Base-by-base conservation (phyloP, 1,140 invertebrate genomes). In the Conus ventricosus region DNA sequence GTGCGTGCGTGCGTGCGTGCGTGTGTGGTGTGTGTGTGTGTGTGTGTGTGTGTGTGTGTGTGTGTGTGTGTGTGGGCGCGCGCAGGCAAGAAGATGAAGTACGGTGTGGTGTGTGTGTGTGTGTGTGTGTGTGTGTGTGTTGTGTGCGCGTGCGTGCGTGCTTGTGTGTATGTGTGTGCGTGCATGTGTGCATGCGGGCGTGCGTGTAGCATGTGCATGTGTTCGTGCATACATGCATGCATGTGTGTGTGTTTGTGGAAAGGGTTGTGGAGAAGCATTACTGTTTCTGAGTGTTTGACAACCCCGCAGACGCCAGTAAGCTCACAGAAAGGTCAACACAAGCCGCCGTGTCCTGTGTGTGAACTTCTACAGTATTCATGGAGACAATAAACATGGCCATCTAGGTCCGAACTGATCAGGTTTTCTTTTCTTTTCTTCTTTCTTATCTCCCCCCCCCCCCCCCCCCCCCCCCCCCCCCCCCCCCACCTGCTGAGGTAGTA, bases 11-110 rank as follows among this genome's bases (percentile, higher is more conserved):
- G 67, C 10, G 67, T 71, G 67, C 4, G 67, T 71, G 67, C 10
- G 67, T 71, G 23, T 71, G 67, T 71, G 67, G n/a, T 71, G 23
- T 71, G 67, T 71, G 67, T 71, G 67, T 71, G 67, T 71, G 67
- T n/a, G 67, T 71, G 67, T 71, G 67, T 71, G 23, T 71, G 67
- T 71, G 67, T 71, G 67, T 71, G 67, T 71, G 67, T 71, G 67
- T 71, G 67, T 71, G 67, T 71, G 67, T 71, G 67, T 71, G 67
- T 71, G 67, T 71, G 67, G 0, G 15, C 57, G 57, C 8, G 57
- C 15, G 57, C 57, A 0, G 8, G 8, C 15, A 60, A 60, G 8
- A 60, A 60, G 5, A 60, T 11, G 57, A 60, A 60, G 67, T 71
- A n/a, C n/a, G n/a, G n/a, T n/a, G n/a, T n/a, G n/a, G n/a, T n/a